Evolutionary conservation across 64 coral and sea anemone genomes (phyloP).

Genomic region (Acropora tenuis): DNA sequence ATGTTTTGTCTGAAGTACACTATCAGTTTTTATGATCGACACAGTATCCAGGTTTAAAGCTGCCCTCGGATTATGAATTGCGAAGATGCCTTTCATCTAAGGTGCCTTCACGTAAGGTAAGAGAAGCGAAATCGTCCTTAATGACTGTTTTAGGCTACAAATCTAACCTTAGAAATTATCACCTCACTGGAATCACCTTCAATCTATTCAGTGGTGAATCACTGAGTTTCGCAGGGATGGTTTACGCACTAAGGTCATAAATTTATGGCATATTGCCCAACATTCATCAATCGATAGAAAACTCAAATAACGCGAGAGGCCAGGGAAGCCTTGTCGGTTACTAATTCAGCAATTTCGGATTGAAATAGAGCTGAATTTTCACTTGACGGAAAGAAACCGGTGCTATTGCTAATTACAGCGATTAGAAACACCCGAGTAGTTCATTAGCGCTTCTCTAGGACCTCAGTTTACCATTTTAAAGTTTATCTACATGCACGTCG

Average conservation of each 20-base stretch:
- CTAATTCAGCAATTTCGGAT: background rate
- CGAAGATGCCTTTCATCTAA: no score
- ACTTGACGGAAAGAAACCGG: background rate
- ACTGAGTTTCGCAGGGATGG: background rate
- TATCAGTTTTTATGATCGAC: no score
- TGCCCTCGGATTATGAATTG: no score
- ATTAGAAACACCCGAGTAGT: background rate
- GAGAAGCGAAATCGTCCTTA: background rate
- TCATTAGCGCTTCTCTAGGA: conserved; percentile 17
- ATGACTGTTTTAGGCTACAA: no score
- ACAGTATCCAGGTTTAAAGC: no score
- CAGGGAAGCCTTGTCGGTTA: background rate
- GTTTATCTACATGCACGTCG: background rate
- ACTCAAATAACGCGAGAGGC: background rate
- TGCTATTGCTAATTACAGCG: background rate
- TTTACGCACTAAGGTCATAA: background rate
- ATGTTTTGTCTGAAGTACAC: no score
- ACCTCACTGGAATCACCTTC: no score
- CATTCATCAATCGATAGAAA: conserved; percentile 2
- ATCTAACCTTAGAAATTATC: no score
- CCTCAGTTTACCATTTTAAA: background rate
- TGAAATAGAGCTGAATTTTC: background rate
- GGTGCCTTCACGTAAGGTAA: background rate
- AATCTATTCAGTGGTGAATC: background rate
- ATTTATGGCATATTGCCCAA: background rate